Conservation (phyloP, 2,888 invertebrate species). For the Cremastinae sp. region DNA sequence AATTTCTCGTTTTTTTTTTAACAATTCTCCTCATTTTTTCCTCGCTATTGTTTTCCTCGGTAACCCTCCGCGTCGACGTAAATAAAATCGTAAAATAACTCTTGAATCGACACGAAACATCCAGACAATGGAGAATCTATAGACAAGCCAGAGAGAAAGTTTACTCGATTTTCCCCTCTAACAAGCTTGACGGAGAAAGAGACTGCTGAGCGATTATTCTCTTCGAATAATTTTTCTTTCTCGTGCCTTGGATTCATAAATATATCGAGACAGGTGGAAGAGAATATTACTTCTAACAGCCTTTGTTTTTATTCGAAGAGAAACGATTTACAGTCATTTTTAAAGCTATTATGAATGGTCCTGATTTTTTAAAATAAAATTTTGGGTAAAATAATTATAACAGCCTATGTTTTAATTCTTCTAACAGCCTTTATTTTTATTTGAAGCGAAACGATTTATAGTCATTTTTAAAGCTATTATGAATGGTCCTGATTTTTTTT, state of each 20-base stretch:
- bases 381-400: too few species aligned
- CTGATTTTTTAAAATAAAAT: too few species aligned
- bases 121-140: constrained; percentile 49
- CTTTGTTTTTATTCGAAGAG: neutral
- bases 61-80: neutral
- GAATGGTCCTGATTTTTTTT: too few species aligned
- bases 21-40: too few species aligned
- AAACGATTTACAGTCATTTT: neutral
- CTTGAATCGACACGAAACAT: constrained; percentile 16
- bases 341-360: too few species aligned
- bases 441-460: too few species aligned
- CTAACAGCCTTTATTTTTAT: too few species aligned
- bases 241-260: neutral
- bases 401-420: too few species aligned
- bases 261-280: neutral
- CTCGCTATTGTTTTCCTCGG: too few species aligned
- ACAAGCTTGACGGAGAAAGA: neutral
- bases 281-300: neutral
- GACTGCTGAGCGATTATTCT: constrained; percentile 21
- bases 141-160: constrained; percentile 46
- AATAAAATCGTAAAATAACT: constrained; percentile 19
- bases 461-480: too few species aligned
- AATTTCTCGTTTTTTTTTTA: neutral
- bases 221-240: constrained; percentile 15
- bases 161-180: constrained; percentile 27